Base-by-base conservation (phyloP, 2,888 invertebrate genomes). In the Yponomeuta cagnagella region DNA sequence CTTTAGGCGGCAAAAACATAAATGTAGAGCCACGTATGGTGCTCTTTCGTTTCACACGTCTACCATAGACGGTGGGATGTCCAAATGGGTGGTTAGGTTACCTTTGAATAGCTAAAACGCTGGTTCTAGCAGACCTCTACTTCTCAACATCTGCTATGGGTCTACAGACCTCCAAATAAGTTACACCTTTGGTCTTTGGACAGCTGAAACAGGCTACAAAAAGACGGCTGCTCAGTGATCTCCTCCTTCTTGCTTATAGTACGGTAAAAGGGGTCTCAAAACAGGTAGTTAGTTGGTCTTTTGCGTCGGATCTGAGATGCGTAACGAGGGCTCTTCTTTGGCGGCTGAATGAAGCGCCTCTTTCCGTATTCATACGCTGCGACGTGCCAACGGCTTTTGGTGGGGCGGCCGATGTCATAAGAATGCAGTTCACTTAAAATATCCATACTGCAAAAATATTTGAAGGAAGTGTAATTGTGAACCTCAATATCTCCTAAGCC, bases 311-410 rank as follows among this genome's bases (percentile, higher is more conserved):
- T 58, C 12, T 15, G 52, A 15, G 52, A 79, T 77, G 79, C 80
- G 82, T 88, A 88, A 87, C 85, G 88, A 89, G 82, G 70, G 76
- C 80, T 78, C 86, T 85, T 81, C 82, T 83, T 78, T 79, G 78
- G 78, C 70, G 75, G 33, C 65, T 88, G 89, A 89, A 89, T 87
- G 86, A 84, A 85, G 87, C 81, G 80, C 78, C 52, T 82, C 80
- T 84, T 82, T 82, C 80, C 72, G 85, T 88, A 90, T 90, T 88
- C 88, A 89, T 89, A 80, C 79, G 84, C 80, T 82, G 77, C 79
- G 79, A 76, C 77, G 80, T 68, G 68, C 68, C 68, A 58, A 64
- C 65, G 68, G 70, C 72, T 70, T 69, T 69, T 52, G 69, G 33
- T 10, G 30, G 33, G 6, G 30, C 31, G 65, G 65, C 65, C 33